Evolutionary conservation across 2,113 vertebrate species (phyloP), one percentile per base, ranked within the genome.

Genomic region (Tringa solitaria): DNA sequence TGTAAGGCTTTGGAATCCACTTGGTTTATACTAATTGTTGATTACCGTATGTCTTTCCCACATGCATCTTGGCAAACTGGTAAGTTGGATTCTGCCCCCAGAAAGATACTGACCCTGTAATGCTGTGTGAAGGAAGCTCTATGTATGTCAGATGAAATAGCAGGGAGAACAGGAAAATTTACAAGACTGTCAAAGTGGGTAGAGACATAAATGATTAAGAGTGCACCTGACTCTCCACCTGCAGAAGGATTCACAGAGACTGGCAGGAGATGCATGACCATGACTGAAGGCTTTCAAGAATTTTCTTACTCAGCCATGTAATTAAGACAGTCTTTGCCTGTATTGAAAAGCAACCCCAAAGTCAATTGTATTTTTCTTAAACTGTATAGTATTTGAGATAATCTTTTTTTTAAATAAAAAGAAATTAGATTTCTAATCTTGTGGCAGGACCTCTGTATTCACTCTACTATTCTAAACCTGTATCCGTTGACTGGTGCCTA

Each of bases 391-490:
- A 53, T 69, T 93, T 69, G 68, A 86, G 41, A 43, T 76, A 53
- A 53, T 57, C 6, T 64, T 41, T 89, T 95, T 61, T 95, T 82
- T 56, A 75, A 93, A 75, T 35, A 10, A 73, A 75, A 92, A 92
- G n/a, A 92, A 84, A 84, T 68, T 4, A 86, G 37, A 46, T 82
- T 96, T 94, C 41, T 91, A 70, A 88, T 93, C 53, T 79, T 41
- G 5, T 53, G 43, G 30, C 37, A 87, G 63, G 83, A 89, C 14
- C 63, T 72, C 21, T 63, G 11, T 65, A 14, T 90, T 95, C 46
- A 20, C 32, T 84, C 50, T 45, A 2, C 51, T 86, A 0, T 76
- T 37, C 82, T 90, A 57, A 67, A 50, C 20, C 61, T 84, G 19
- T 63, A 64, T 78, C 56, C n/a, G 2, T 32, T 67, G 82, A 28